A percentile compares a stretch with the other conserved stretches of the same genome.
Conservation (phyloP, 2,113 vertebrate species). For the Verasper variegatus region DNA sequence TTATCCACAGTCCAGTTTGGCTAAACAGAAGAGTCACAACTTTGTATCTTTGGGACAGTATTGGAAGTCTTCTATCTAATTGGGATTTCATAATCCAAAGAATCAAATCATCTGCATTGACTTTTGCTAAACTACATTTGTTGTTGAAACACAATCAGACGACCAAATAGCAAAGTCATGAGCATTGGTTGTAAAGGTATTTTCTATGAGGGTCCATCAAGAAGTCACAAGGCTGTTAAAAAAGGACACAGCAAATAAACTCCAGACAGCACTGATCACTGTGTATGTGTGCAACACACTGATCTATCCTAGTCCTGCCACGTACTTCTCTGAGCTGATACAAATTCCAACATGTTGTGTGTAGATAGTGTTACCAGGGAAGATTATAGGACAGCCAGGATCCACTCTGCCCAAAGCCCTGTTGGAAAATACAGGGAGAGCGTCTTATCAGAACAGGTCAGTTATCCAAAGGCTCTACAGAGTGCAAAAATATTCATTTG, state of each 20-base stretch:
- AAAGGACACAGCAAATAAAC: background rate
- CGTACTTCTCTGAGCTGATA: slow-evolving; percentile 18
- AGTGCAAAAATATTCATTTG: slow-evolving; percentile 3
- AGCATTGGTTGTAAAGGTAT: background rate
- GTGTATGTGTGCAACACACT: background rate
- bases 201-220: slow-evolving; percentile 8
- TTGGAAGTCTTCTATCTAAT: background rate
- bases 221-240: slow-evolving; percentile 10
- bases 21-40: background rate
- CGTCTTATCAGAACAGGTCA: slow-evolving; percentile 11
- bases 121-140: background rate
- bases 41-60: background rate
- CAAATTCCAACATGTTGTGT: background rate
- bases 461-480: background rate
- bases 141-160: background rate
- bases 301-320: slow-evolving; percentile 4
- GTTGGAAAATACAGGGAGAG: background rate
- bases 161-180: background rate
- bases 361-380: slow-evolving; percentile 13
- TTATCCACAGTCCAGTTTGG: background rate
- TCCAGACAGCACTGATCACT: slow-evolving; percentile 12
- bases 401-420: slow-evolving; percentile 1
- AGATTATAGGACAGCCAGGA: slow-evolving; percentile 21
- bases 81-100: background rate
- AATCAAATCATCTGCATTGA: background rate